Evolutionary conservation across 1,140 invertebrate genomes (phyloP).

Genomic region (Mercenaria mercenaria): DNA sequence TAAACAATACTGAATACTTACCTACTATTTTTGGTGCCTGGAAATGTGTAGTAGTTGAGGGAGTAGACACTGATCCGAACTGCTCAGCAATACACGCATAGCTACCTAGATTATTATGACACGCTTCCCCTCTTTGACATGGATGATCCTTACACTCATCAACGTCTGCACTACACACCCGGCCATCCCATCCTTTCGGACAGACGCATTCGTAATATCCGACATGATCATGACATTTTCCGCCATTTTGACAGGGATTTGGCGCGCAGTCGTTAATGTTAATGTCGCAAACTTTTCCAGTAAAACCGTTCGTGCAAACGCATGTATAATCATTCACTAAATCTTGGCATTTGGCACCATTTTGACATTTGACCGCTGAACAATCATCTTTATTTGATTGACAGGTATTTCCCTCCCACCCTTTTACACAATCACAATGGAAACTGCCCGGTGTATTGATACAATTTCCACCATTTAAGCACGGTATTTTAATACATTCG

Average conservation of each 20-base stretch:
- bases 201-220: conserved; percentile 32
- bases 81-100: background rate
- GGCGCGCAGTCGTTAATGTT: conserved; percentile 68
- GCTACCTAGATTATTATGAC: background rate
- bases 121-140: background rate
- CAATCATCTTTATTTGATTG: conserved; percentile 72
- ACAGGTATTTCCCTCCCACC: conserved; percentile 66
- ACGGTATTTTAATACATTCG: conserved; percentile 25
- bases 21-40: background rate
- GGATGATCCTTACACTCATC: conserved; percentile 2
- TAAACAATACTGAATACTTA: too few relatives aligned
- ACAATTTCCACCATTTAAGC: conserved; percentile 60
- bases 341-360: conserved; percentile 41
- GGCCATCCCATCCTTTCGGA: conserved; percentile 3
- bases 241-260: conserved; percentile 72
- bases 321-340: conserved; percentile 23
- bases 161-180: background rate
- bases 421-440: conserved; percentile 57
- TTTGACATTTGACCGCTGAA: conserved; percentile 59
- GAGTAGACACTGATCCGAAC: background rate
- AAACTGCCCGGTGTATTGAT: conserved; percentile 46
- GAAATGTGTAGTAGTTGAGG: background rate
- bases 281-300: conserved; percentile 18
- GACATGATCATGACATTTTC: conserved; percentile 55
- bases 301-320: conserved; percentile 16